Percentiles rank a stretch among this genome's conserved stretches.
Conservation (phyloP, 35 echinoderm and acorn worm species). For the Heliocidaris erythrogramma region DNA sequence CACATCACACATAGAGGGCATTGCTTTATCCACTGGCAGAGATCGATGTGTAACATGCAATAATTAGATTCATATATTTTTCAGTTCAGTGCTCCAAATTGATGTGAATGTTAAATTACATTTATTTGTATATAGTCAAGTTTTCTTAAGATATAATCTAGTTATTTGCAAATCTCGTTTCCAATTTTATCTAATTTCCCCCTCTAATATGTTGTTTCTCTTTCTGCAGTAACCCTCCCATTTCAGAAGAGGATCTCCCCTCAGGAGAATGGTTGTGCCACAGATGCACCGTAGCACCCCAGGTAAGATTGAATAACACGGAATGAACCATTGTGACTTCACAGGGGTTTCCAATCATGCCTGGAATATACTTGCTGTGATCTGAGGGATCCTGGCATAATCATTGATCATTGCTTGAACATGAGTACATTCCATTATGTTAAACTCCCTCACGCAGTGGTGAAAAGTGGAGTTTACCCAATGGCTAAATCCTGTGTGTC, state of each 20-base stretch:
- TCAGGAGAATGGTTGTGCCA: slow-evolving; percentile 96
- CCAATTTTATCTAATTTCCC: neutral
- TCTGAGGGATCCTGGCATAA: too few relatives aligned
- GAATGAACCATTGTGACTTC: neutral
- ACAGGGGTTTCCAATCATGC: neutral
- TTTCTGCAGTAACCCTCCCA: slow-evolving; percentile 83
- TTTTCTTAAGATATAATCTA: neutral
- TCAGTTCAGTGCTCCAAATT: neutral
- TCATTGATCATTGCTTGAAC: neutral
- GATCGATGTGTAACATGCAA: too few relatives aligned
- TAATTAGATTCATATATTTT: neutral
- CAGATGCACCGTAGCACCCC: slow-evolving; percentile 75
- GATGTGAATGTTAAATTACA: neutral
- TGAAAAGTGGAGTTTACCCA: neutral
- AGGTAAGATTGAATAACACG: slow-evolving; percentile 64
- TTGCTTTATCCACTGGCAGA: too few relatives aligned
- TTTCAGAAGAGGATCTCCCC: slow-evolving; percentile 90
- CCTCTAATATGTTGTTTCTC: slow-evolving; percentile 24
- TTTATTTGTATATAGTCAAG: neutral
- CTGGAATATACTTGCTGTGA: neutral
- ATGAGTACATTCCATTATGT: neutral
- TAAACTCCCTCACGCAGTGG: neutral
- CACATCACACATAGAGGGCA: too few relatives aligned
- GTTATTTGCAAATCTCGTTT: neutral
- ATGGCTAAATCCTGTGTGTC: neutral